Evolutionary conservation across 2,797 vertebrate genomes (phyloP).

Genomic region (Oryzias dopingdopingensis): DNA sequence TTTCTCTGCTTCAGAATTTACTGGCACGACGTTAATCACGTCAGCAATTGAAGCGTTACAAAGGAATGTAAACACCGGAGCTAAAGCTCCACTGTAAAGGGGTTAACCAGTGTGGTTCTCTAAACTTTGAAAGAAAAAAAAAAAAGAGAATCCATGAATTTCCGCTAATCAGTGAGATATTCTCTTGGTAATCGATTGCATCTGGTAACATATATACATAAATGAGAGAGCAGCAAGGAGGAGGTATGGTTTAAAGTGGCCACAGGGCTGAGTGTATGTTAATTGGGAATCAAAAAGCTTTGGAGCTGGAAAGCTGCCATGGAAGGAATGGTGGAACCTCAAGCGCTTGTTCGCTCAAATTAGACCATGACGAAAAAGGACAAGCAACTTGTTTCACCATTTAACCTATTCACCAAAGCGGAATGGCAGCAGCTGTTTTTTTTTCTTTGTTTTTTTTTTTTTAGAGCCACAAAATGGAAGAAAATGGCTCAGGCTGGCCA

Average conservation of each 20-base stretch:
- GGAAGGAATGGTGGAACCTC: slow-evolving; percentile 42
- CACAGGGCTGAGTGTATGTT: slow-evolving; percentile 49
- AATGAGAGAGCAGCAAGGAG: background rate
- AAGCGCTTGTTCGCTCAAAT: slow-evolving; percentile 64
- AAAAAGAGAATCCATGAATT: background rate
- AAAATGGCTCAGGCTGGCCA: slow-evolving; percentile 60
- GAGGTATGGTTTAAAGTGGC: slow-evolving; percentile 20
- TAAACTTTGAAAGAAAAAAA: no score
- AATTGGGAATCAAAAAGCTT: slow-evolving; percentile 67
- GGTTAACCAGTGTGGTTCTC: no score
- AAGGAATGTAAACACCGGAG: no score
- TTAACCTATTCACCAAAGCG: slow-evolving; percentile 75
- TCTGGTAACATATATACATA: background rate
- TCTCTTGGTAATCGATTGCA: background rate
- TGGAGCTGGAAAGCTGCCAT: slow-evolving; percentile 51
- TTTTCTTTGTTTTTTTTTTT: slow-evolving; percentile 46
- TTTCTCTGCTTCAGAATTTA: no score
- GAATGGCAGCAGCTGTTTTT: slow-evolving; percentile 75
- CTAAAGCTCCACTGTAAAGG: no score
- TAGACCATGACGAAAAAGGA: slow-evolving; percentile 52
- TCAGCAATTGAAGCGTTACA: no score
- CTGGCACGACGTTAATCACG: no score
- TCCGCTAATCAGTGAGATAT: slow-evolving; percentile 11
- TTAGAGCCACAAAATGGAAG: slow-evolving; percentile 60
- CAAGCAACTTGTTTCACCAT: slow-evolving; percentile 59